Base-by-base conservation (phyloP, 2,113 vertebrate species). In the Malurus cyaneus region DNA sequence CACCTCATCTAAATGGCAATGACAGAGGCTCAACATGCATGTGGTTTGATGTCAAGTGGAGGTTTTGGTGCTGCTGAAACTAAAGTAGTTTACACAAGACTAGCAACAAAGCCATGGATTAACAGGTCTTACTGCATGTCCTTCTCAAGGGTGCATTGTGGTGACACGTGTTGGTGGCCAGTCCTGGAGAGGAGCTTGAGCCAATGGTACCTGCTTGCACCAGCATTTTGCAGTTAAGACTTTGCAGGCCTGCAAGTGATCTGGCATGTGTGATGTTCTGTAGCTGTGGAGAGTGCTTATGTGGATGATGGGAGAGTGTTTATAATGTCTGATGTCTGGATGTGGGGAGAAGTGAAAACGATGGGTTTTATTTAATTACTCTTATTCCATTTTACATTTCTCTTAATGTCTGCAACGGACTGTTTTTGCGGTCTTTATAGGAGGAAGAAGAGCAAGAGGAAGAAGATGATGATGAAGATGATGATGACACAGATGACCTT, bases 361-460 rank as follows among this genome's bases (percentile, higher is more conserved):
- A 2, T 16, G 32, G 14, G 18, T 32, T 70, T 83, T 91, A 60
- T 89, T 90, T 66, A 77, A 0, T 67, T 83, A 20, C 57, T 71
- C 25, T 72, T 69, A 59, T 0, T 86, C 34, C 29, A 24, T 89
- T 89, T 92, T 72, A 25, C 60, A 8, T 85, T 42, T 89, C 14
- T 41, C 80, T 78, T 88, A 77, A 46, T 90, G 50, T 69, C 73
- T 86, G 31, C 96, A 66, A 94, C 66, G 71, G 50, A 59, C 42
- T 76, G 0, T 62, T 80, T 50, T 24, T 89, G 42, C 31, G 95
- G 12, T 96, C 39, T 96, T 62, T 89, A 39, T 76, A 99, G 97
- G 98, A 99, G 78, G 99, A 99, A 71, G 99, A 98, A 66, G 98
- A 99, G 47, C 98, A 99, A 59, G 98, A 99, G 6, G 99, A 99